These are phyloP conservation scores for Apis laboriosa DNA, from an alignment of 1,140 invertebrate genomes.

Conservation along the genomic window DNA sequence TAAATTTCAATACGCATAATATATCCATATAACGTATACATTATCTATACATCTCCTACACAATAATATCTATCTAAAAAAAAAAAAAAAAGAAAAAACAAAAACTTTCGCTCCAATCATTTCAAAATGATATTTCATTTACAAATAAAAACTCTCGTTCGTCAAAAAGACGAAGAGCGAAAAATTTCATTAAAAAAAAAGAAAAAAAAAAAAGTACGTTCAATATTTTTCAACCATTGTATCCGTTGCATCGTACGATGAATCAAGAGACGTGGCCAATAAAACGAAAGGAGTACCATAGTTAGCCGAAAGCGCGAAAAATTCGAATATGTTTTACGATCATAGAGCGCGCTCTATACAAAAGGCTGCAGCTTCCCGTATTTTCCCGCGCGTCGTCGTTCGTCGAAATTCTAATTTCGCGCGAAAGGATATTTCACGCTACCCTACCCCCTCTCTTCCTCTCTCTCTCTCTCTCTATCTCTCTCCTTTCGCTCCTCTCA, in stretches of 20 bases:
- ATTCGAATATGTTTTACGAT: conserved; percentile 49
- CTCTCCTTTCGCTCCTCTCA: not conserved
- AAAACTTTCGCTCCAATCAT: too few relatives aligned
- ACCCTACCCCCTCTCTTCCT: not conserved
- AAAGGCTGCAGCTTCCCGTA: conserved; percentile 21
- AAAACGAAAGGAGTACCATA: not conserved
- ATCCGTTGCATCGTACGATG: not conserved
- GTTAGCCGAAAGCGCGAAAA: not conserved
- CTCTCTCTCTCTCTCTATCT: not conserved
- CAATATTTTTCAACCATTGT: too few relatives aligned
- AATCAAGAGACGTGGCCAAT: not conserved
- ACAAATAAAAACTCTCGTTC: too few relatives aligned
- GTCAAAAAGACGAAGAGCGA: too few relatives aligned
- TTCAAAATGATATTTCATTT: too few relatives aligned
- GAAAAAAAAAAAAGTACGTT: too few relatives aligned
- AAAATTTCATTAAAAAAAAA: too few relatives aligned
- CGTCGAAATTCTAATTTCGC: conserved; percentile 49
- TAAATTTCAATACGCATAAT: too few relatives aligned
- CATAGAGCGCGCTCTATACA: conserved; percentile 6
- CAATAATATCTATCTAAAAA: too few relatives aligned
- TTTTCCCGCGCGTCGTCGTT: conserved; percentile 25
- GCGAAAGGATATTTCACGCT: conserved; percentile 35
- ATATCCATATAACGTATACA: too few relatives aligned
- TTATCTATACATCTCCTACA: too few relatives aligned
- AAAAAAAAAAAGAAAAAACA: too few relatives aligned